These are phyloP conservation scores for Trichomycterus rosablanca DNA, from an alignment of 2,113 vertebrate genomes.

Conservation along the genomic window DNA sequence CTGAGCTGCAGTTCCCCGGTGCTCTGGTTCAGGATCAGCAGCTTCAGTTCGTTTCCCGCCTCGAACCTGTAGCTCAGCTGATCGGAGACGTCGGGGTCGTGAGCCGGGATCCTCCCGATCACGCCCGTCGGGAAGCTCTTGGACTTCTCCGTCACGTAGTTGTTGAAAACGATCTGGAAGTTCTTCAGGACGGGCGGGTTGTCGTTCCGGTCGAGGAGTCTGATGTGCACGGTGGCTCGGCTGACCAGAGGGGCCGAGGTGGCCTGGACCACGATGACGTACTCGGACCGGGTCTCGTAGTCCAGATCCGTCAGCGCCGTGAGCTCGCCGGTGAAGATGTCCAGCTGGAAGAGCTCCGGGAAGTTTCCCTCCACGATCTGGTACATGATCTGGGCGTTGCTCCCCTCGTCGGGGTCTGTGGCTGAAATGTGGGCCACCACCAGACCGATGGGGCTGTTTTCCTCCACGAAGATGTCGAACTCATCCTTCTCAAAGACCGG, in stretches of 20 bases:
- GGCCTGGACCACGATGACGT: slow-evolving; percentile 90
- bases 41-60: slow-evolving; percentile 85
- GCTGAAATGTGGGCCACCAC: slow-evolving; percentile 86
- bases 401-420: slow-evolving; percentile 90
- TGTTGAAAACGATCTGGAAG: slow-evolving; percentile 97
- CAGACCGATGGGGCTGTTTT: slow-evolving; percentile 91
- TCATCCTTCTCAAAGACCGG: slow-evolving; percentile 89
- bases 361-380: slow-evolving; percentile 97
- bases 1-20: slow-evolving; percentile 88
- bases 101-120: slow-evolving; percentile 86
- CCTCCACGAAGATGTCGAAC: slow-evolving; percentile 90
- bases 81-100: slow-evolving; percentile 85
- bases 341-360: slow-evolving; percentile 91
- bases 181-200: slow-evolving; percentile 86
- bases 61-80: slow-evolving; percentile 83
- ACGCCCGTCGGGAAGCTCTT: slow-evolving; percentile 85
- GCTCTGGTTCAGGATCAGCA: slow-evolving; percentile 83
- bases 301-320: slow-evolving; percentile 87
- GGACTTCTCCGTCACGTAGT: slow-evolving; percentile 88
- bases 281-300: slow-evolving; percentile 83
- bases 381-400: slow-evolving; percentile 97
- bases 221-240: slow-evolving; percentile 87
- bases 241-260: slow-evolving; percentile 93
- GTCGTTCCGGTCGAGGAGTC: slow-evolving; percentile 86
- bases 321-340: slow-evolving; percentile 94